phyloP scores from a whole-genome alignment of 2,797 vertebrate species.

The Melanotaenia boesemani region DNA sequence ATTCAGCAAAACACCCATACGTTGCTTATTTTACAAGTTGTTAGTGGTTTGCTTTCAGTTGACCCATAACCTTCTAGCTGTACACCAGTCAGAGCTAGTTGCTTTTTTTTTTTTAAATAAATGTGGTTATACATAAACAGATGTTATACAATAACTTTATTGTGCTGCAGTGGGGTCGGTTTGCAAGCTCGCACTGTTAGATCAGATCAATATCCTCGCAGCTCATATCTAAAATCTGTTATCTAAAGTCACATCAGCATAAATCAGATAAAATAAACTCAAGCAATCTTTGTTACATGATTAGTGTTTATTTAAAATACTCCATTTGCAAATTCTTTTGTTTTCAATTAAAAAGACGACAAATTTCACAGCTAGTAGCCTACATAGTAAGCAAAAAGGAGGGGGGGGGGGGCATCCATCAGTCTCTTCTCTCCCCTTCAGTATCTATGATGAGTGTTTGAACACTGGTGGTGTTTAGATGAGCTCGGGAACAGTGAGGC shows the following conservation, averaged over 20 bases:
- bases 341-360: constrained; percentile 91
- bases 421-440: constrained; percentile 36
- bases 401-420: constrained; percentile 35
- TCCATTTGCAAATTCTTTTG: constrained; percentile 89
- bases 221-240: background rate
- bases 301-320: constrained; percentile 95
- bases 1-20: too few relatives aligned
- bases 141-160: background rate
- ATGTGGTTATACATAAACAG: background rate
- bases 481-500: background rate
- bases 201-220: background rate
- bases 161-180: background rate
- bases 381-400: constrained; percentile 95
- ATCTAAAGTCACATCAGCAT: background rate
- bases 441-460: constrained; percentile 61
- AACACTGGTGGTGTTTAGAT: constrained; percentile 41
- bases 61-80: too few relatives aligned
- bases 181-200: background rate
- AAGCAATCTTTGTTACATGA: constrained; percentile 77
- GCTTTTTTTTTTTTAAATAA: background rate
- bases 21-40: too few relatives aligned
- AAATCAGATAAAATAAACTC: constrained; percentile 3
- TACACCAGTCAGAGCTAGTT: too few relatives aligned
- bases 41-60: too few relatives aligned
- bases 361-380: constrained; percentile 94